Conservation (phyloP, 2,888 invertebrate species). For the Ceriagrion tenellum region DNA sequence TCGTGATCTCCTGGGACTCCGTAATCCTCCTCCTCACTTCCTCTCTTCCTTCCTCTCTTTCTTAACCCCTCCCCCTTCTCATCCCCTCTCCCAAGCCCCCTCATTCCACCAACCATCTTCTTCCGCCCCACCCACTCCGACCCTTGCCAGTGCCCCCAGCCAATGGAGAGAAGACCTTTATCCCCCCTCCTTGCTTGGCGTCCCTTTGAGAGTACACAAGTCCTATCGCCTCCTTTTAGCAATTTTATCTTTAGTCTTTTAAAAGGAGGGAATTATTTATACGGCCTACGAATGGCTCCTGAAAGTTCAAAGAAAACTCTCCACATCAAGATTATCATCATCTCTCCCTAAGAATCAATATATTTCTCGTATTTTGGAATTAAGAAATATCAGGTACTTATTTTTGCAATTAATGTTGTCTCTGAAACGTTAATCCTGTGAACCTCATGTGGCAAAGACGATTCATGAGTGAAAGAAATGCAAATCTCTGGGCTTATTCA, state of each 20-base stretch:
- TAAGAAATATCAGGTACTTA: not conserved
- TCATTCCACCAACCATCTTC: not conserved
- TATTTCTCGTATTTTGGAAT: not conserved
- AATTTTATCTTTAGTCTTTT: not conserved
- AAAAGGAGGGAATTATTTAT: conserved; percentile 27
- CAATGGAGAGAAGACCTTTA: conserved; percentile 39
- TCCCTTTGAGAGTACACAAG: not conserved
- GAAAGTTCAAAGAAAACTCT: not conserved
- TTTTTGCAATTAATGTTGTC: too few species aligned
- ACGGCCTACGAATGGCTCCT: not conserved
- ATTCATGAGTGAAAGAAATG: too few species aligned
- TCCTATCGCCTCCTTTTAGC: not conserved
- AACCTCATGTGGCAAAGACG: too few species aligned
- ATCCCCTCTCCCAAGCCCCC: not conserved
- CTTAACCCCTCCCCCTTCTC: not conserved
- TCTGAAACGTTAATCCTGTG: too few species aligned
- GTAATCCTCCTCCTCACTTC: conserved; percentile 23
- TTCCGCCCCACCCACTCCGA: not conserved
- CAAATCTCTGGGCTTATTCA: too few species aligned
- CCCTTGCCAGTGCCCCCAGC: not conserved
- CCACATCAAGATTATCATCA: not conserved
- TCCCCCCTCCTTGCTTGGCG: not conserved
- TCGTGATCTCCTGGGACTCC: conserved; percentile 34
- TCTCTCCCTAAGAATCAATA: not conserved
- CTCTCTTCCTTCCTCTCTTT: not conserved